These are phyloP conservation scores for Delia radicum DNA, from an alignment of 1,140 invertebrate genomes.

Conservation along the genomic window DNA sequence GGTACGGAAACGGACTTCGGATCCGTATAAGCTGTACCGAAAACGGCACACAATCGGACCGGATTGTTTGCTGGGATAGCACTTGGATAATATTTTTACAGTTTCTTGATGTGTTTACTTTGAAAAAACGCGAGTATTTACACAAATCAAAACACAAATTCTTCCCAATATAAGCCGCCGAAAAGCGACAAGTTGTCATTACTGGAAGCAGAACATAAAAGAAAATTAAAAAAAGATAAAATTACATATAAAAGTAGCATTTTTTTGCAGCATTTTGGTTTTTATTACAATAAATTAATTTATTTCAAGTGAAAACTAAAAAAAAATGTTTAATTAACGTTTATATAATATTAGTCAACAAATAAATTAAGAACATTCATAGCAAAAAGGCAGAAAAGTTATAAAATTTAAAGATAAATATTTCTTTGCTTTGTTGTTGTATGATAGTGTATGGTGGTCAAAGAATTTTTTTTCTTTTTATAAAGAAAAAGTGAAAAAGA, in stretches of 20 bases:
- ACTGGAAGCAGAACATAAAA: not conserved
- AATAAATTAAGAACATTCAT: not conserved
- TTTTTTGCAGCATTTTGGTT: not conserved
- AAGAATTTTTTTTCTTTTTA: not conserved
- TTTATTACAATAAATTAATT: not conserved
- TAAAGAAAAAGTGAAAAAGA: not conserved
- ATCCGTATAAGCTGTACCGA: too few species aligned
- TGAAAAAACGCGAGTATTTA: too few species aligned
- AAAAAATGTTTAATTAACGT: not conserved
- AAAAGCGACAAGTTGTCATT: too few species aligned
- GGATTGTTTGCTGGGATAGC: too few species aligned
- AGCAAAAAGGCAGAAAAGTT: not conserved
- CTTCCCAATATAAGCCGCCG: too few species aligned
- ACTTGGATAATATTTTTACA: too few species aligned
- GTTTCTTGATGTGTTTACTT: too few species aligned
- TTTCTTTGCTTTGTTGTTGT: not conserved
- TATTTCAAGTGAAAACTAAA: not conserved
- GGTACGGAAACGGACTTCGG: too few species aligned
- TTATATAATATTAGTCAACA: not conserved
- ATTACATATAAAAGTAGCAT: not conserved
- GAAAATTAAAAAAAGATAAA: not conserved
- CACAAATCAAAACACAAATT: too few species aligned
- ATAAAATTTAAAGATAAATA: not conserved
- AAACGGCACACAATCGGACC: too few species aligned
- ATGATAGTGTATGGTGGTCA: not conserved